phyloP scores from a whole-genome alignment of 2,797 vertebrate genomes.

The Pogoniulus pusillus region DNA sequence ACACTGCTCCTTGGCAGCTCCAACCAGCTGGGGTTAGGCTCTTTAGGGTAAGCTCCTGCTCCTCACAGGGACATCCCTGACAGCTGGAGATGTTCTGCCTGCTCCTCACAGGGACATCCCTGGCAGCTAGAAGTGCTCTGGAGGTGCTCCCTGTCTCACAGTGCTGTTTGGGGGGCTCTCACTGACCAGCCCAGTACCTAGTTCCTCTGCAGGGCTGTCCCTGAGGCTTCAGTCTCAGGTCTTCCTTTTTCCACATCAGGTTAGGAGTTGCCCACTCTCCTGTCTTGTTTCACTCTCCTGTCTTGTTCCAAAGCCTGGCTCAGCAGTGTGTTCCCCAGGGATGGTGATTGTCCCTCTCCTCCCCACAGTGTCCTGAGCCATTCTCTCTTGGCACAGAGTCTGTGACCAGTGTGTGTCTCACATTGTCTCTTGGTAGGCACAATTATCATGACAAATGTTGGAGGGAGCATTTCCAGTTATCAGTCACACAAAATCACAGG shows the following conservation, averaged over 20 bases:
- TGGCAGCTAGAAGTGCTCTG: too few relatives aligned
- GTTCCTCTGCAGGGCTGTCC: background rate
- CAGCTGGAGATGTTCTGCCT: too few relatives aligned
- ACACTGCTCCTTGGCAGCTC: background rate
- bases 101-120: fast-evolving
- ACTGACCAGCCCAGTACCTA: background rate
- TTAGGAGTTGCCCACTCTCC: background rate
- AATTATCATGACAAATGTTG: too few relatives aligned
- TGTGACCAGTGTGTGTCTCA: fast-evolving
- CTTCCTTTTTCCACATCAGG: background rate
- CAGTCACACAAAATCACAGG: too few relatives aligned
- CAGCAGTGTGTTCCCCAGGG: background rate
- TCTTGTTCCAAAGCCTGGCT: background rate
- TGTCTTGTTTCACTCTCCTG: background rate
- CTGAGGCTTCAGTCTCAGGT: background rate
- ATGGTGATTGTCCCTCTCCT: background rate
- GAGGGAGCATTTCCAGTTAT: too few relatives aligned
- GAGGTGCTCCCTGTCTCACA: background rate
- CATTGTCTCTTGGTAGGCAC: fast-evolving
- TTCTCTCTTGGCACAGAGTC: background rate
- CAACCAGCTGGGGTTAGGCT: background rate
- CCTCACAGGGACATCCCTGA: fast-evolving
- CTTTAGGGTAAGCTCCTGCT: background rate
- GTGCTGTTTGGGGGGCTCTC: background rate
- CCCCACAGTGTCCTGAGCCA: background rate